phyloP scores from a whole-genome alignment of 2,888 invertebrate genomes.

The Synergus umbraculus region DNA sequence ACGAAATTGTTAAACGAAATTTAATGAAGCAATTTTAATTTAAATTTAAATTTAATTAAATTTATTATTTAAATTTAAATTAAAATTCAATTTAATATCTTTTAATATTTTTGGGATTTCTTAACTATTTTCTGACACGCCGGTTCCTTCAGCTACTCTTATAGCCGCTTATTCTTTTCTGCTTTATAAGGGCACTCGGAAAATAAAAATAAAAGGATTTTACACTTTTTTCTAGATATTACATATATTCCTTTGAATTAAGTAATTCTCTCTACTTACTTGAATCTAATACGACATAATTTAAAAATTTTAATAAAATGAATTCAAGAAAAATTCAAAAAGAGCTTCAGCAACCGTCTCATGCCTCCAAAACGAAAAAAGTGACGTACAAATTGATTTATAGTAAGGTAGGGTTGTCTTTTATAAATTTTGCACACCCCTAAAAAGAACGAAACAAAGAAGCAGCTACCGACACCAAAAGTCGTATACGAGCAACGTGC shows the following conservation, averaged over 20 bases:
- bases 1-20: not conserved
- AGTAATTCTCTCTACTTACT: not conserved
- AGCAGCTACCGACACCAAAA: conserved; percentile 1
- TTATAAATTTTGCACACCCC: not conserved
- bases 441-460: not conserved
- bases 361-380: not conserved
- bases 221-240: not conserved
- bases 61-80: too few relatives aligned
- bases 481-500: not conserved
- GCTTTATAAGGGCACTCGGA: not conserved
- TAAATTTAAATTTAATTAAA: too few relatives aligned
- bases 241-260: not conserved
- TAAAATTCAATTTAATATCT: too few relatives aligned
- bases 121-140: not conserved
- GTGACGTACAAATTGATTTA: not conserved
- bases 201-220: conserved; percentile 1
- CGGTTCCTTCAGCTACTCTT: not conserved
- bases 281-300: not conserved
- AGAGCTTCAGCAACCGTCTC: too few relatives aligned
- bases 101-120: not conserved
- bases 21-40: not conserved
- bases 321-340: not conserved
- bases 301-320: not conserved
- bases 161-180: conserved; percentile 13
- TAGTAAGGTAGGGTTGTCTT: not conserved